A percentile compares a stretch with the other conserved stretches of the same genome.
These are phyloP conservation scores for Sceloporus tristichus DNA, from an alignment of 2,113 vertebrate species.

Conservation along the genomic window DNA sequence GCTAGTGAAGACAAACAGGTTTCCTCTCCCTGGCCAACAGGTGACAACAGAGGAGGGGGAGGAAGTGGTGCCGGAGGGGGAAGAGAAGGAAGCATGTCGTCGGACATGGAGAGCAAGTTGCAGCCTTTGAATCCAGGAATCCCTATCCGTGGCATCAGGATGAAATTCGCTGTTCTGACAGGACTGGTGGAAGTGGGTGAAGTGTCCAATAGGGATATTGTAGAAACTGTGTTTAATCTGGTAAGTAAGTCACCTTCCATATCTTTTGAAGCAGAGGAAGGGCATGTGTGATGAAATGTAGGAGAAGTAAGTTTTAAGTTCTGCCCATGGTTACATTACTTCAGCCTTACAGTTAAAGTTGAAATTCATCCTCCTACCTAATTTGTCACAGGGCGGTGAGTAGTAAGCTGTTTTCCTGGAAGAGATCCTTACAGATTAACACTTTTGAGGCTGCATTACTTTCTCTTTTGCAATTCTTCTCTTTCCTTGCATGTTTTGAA, in stretches of 20 bases:
- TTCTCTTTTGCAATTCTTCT: background rate
- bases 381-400: background rate
- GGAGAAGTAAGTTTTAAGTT: background rate
- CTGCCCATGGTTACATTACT: background rate
- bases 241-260: slow-evolving; percentile 82
- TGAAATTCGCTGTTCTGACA: slow-evolving; percentile 95
- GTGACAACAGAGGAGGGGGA: slow-evolving; percentile 73
- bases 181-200: slow-evolving; percentile 95
- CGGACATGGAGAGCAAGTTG: slow-evolving; percentile 51
- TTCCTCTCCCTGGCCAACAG: slow-evolving; percentile 72
- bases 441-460: background rate
- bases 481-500: background rate
- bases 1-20: slow-evolving; percentile 74
- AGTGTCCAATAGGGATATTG: slow-evolving; percentile 92
- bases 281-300: background rate
- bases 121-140: slow-evolving; percentile 85
- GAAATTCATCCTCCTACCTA: background rate
- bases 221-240: slow-evolving; percentile 97
- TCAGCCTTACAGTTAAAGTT: background rate
- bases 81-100: slow-evolving; percentile 60
- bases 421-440: background rate
- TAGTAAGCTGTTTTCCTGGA: background rate
- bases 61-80: slow-evolving; percentile 60
- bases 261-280: background rate
- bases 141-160: slow-evolving; percentile 92